Evolutionary conservation across 2,797 vertebrate species (phyloP).

Genomic region (Schizopygopsis pylzovi): DNA sequence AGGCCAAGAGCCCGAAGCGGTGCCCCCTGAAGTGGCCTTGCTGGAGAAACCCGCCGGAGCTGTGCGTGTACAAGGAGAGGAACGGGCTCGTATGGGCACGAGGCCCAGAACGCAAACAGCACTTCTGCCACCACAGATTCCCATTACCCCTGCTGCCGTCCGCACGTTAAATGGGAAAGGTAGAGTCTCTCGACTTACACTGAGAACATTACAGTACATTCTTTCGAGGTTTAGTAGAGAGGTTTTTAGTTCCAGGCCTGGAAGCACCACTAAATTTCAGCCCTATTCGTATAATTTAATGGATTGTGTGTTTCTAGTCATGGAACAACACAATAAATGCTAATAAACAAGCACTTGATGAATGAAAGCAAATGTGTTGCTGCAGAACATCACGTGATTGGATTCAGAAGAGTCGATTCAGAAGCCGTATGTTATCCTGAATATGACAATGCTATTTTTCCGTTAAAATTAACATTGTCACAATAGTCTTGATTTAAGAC

Average conservation of each 20-base stretch:
- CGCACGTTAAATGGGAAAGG: constrained; percentile 87
- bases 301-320: constrained; percentile 8
- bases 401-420: neutral
- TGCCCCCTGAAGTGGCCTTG: constrained; percentile 90
- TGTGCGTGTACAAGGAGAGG: constrained; percentile 87
- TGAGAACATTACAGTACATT: neutral
- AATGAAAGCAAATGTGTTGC: constrained; percentile 24
- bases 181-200: constrained; percentile 63
- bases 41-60: constrained; percentile 86
- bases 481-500: neutral
- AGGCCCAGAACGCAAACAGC: constrained; percentile 83
- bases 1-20: constrained; percentile 86
- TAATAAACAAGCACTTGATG: constrained; percentile 21
- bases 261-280: neutral
- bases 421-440: neutral
- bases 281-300: neutral
- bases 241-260: neutral
- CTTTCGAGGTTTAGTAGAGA: neutral
- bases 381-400: neutral
- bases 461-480: neutral
- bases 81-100: constrained; percentile 95
- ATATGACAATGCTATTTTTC: neutral
- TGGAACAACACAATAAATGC: neutral
- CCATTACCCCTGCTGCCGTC: constrained; percentile 83
- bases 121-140: constrained; percentile 78